Base-by-base conservation (phyloP, 2,888 invertebrate species). In the Hofmannophila pseudospretella region DNA sequence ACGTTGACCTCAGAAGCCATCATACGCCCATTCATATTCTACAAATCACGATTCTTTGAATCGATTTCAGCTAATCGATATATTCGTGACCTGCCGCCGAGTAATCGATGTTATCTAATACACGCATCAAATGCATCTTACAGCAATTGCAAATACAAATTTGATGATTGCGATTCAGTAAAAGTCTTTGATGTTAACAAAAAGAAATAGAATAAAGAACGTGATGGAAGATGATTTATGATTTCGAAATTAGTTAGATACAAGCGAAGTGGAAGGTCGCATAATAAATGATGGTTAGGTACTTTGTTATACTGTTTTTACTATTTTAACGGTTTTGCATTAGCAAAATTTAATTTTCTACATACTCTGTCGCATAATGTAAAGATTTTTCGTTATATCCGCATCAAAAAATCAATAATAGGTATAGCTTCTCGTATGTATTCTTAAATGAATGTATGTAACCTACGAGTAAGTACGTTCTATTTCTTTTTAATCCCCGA, bases 1-100 rank as follows among this genome's bases (percentile, higher is more conserved):
- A 58, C 35, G 66, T 60, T 67, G 69, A 70, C 74, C 73, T 77
- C 67, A 54, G 45, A 54, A 52, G 49, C 54, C 65, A 69, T 69
- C 67, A 55, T 54, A 47, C 51, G 58, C 50, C 62, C 54, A 49
- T 66, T 67, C 56, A 58, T 64, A 59, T 65, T 55, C 54, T 14
- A 36, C 58, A 54, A 52, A 62, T 66, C 70, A 70, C 66, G 66
- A 73, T 55, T 65, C 56, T 53, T 53, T 49, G 56, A 61, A 57
- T 50, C 44, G 51, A 50, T 61, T 60, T 49, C 62, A 65, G 64
- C 61, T 67, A 71, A 68, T 66, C 51, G 43, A 44, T 52, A 52
- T 49, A 45, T 40, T 68, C 77, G 75, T 77, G 75, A 74, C 67
- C 58, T 52, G 64, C 55, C 51, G 52, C 46, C 44, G 47, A 47